Percentiles rank a stretch among this genome's conserved stretches.
Evolutionary conservation across 2,113 vertebrate species (phyloP).

Genomic region (Cepphus grylle): DNA sequence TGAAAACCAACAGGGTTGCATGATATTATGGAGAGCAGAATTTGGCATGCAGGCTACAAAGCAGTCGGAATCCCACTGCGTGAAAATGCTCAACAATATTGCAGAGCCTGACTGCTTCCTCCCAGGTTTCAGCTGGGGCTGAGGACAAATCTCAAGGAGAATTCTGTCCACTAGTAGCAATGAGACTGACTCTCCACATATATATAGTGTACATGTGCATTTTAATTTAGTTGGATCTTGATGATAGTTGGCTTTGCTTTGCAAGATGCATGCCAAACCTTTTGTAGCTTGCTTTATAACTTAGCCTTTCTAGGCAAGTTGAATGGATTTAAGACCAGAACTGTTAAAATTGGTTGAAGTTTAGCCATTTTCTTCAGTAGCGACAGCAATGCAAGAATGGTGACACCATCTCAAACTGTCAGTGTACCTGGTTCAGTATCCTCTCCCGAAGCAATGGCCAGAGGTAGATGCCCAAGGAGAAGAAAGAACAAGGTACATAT

Average conservation of each 20-base stretch:
- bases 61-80: background rate
- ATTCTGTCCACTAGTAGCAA: background rate
- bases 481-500: rapidly evolving
- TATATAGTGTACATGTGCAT: background rate
- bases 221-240: background rate
- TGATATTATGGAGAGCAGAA: background rate
- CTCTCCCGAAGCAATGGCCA: background rate
- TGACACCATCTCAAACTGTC: background rate
- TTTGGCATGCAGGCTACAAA: background rate
- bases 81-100: background rate
- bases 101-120: background rate
- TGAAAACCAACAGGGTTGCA: background rate
- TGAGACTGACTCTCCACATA: rapidly evolving
- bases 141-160: background rate
- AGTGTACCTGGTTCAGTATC: background rate
- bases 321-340: background rate
- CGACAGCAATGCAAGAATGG: background rate
- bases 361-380: background rate
- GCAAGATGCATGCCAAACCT: background rate
- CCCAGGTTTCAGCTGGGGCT: background rate
- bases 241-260: background rate
- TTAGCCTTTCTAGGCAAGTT: background rate
- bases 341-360: background rate
- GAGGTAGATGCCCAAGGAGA: background rate
- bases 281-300: background rate